Evolutionary conservation across 2,888 invertebrate genomes (phyloP), one percentile per base, ranked within the genome.

Genomic region (Lycaena phlaeas): DNA sequence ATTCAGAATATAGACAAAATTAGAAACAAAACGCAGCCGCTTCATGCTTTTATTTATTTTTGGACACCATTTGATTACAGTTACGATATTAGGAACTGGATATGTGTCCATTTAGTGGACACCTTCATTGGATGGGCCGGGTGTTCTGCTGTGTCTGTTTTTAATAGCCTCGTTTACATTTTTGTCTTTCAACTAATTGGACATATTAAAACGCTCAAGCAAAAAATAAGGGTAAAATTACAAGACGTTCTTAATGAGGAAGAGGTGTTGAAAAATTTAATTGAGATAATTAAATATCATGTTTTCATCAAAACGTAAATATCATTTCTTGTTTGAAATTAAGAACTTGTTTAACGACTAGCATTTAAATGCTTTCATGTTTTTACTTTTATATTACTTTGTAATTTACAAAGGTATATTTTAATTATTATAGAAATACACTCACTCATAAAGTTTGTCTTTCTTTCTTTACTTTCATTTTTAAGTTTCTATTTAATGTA

Each of bases 41-140:
- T 64, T 7, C 54, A 59, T 48, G 63, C 60, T 1, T 50, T 58
- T 14, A 17, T 59, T 2, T 63, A 68, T 36, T 18, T 61, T 14
- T 53, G 57, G 53, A 41, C 59, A 37, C 67, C 67, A 0, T 58
- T 61, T 14, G 63, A 65, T 34, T 65, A 65, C 28, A 54, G 50
- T 14, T 58, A 56, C 25, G 49, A 63, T 18, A 50, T 55, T 15
- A 40, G 39, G 1, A 53, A 59, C 30, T 68, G 61, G 59, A 14
- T 47, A 0, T 30, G 56, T 0, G 41, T 55, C 2, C 55, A 59
- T 12, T 7, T 36, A 0, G 25, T 55, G 0, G 53, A 54, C 2
- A 27, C 48, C 0, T 59, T 61, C 27, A 2, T 50, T 3, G 49
- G 45, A 1, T 42, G 45, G 3, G 11, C 9, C 11, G 56, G 48